phyloP scores from a whole-genome alignment of 2,888 invertebrate genomes.

The Tetropium fuscum region DNA sequence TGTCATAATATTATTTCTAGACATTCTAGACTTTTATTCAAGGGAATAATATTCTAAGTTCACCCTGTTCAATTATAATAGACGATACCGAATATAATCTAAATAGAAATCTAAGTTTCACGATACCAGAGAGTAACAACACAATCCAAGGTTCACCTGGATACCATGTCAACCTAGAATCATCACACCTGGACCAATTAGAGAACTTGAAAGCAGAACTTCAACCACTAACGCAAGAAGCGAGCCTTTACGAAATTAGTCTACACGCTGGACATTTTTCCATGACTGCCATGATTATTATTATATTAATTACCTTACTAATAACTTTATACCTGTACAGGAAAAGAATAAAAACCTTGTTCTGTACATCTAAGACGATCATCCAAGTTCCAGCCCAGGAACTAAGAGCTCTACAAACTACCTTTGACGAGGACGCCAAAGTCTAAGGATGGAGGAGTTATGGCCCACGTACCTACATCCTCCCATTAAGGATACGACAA shows the following conservation, averaged over 20 bases:
- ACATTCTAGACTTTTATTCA: not conserved
- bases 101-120: not conserved
- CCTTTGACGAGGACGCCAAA: slow-evolving; percentile 14
- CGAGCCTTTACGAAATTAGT: not conserved
- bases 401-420: not conserved
- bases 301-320: not conserved
- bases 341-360: slow-evolving; percentile 12
- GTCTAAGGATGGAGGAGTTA: slow-evolving; percentile 12
- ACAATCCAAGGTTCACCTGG: not conserved
- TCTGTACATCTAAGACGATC: slow-evolving; percentile 7
- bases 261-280: slow-evolving; percentile 4
- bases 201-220: not conserved
- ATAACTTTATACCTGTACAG: slow-evolving; percentile 1
- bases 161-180: not conserved
- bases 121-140: not conserved
- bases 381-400: slow-evolving; percentile 6
- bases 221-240: not conserved
- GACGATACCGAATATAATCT: not conserved
- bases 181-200: not conserved
- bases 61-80: not conserved
- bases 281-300: not conserved
- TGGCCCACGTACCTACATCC: not conserved
- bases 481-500: too few relatives aligned
- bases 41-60: not conserved
- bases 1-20: slow-evolving; percentile 1